Base-by-base conservation (phyloP, 35 echinoderm and acorn worm genomes). In the Lytechinus pictus region DNA sequence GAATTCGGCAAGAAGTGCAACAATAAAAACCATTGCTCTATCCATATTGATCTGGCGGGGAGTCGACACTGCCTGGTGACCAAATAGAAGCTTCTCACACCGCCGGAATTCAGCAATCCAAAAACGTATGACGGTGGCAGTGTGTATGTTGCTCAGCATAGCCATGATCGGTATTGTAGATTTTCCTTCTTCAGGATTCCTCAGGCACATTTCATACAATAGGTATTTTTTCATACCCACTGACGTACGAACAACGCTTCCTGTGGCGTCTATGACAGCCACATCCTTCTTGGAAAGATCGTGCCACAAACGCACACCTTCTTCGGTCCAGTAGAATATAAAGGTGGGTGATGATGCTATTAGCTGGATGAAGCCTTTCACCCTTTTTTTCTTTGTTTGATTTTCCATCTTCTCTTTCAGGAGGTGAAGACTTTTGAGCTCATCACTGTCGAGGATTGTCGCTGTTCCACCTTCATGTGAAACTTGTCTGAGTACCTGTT, bases 21-120 rank as follows among this genome's bases (percentile, higher is more conserved):
- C 55, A 55, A 54, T 94, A 27, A 54, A 94, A 94, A 21, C 51
- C 92, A 94, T 94, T 10, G 92, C 94, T 94, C 53, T 94, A 61
- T 94, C 94, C 91, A 92, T 92, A 92, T 92, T 92, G 2, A 92
- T 92, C 27, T 92, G 91, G 16, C 51, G n/a, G 91, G 91, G 91
- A 14, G 54, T 92, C 7, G 91, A 92, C 54, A 92, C 91, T 9
- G 52, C 56, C 24, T 52, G 52, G 16, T 92, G 91, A 7, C 91
- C 53, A 54, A 92, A 54, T 1, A 53, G 91, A 92, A 92, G 87
- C 87, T 90, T 90, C 53, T 90, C 87, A 90, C 87, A 90, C 12
- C 87, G 28, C 28, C 87, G 24, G 53, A 90, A 90, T 90, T 90
- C 87, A 33, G 87, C 28, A 27, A 90, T 90, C 87, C 87, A 90